Base-by-base conservation (phyloP, 23 tunicate species). In the Trididemnum nubilum region DNA sequence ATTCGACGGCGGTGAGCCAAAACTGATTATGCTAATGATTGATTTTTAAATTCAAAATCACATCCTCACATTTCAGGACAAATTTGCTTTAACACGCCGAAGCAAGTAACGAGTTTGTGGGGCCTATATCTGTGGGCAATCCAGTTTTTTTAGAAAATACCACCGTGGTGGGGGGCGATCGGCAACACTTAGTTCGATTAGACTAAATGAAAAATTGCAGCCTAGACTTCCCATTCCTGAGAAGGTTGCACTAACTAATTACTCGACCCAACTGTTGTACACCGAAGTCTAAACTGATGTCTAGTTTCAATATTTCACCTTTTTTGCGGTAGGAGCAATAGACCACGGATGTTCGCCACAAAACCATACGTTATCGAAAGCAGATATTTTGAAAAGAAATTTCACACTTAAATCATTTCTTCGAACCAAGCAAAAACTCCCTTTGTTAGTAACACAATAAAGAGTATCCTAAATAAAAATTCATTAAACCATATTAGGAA, bases 401-500 rank as follows among this genome's bases (percentile, higher is more conserved):
- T 73, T 36, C 18, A 29, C 61, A 37, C 70, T 83, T 12, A 83
- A 73, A 22, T 72, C 75, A 27, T 35, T 28, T 72, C 40, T 29
- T 25, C 73, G 59, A 35, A 83, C 69, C 28, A 31, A 73, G 39
- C 58, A 83, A 24, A 83, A 60, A 1, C 71, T 29, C 19, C 75
- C 60, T 1, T 73, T 39, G 1, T 70, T 27, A 19, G 87, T 73
- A 35, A 83, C 0, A 28, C 73, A 21, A 36, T 59, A 73, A 37
- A 83, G 80, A 0, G 63, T 44, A 51, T 75, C 80, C 87, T 83
- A 51, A 27, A 71, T 51, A 58, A 70, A 22, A n/a, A n/a, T n/a
- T n/a, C n/a, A n/a, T n/a, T n/a, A n/a, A n/a, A n/a, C n/a, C n/a
- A n/a, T n/a, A n/a, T n/a, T n/a, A n/a, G n/a, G n/a, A n/a, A n/a